phyloP scores from a whole-genome alignment of 2,888 invertebrate genomes.

The Cheilosia grossa region DNA sequence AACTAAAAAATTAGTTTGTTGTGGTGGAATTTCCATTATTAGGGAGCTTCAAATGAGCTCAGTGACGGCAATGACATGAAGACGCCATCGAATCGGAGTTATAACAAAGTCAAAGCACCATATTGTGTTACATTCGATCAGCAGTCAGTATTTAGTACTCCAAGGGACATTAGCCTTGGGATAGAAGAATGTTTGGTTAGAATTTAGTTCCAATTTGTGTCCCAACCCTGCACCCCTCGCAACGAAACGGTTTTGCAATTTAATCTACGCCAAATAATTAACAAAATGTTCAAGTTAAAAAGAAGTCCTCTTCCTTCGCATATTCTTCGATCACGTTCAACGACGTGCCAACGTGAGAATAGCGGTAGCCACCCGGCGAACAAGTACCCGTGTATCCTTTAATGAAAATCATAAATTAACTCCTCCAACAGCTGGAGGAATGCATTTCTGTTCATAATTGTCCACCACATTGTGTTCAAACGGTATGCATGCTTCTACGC shows the following conservation, averaged over 20 bases:
- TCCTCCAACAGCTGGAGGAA: slow-evolving; percentile 70
- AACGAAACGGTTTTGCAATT: background rate
- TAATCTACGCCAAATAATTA: background rate
- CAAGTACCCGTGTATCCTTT: slow-evolving; percentile 60
- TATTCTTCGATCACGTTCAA: background rate
- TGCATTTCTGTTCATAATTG: slow-evolving; percentile 66
- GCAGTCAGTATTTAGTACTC: too few relatives aligned
- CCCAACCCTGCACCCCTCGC: too few relatives aligned
- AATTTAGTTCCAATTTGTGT: too few relatives aligned
- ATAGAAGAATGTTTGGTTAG: too few relatives aligned
- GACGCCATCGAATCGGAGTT: too few relatives aligned
- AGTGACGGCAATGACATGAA: too few relatives aligned
- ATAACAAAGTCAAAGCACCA: too few relatives aligned
- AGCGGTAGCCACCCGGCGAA: slow-evolving; percentile 49
- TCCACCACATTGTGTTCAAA: slow-evolving; percentile 55
- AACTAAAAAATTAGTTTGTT: slow-evolving; percentile 6
- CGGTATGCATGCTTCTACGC: background rate
- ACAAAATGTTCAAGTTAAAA: background rate
- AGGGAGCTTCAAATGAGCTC: too few relatives aligned
- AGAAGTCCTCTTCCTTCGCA: background rate
- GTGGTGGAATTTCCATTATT: background rate
- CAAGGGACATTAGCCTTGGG: too few relatives aligned
- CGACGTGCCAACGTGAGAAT: slow-evolving; percentile 66
- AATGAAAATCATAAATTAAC: slow-evolving; percentile 74
- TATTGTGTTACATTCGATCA: too few relatives aligned